A percentile compares a stretch with the other conserved stretches of the same genome.
Evolutionary conservation across 2,797 vertebrate species (phyloP).

Genomic region (Lacerta viridis): DNA sequence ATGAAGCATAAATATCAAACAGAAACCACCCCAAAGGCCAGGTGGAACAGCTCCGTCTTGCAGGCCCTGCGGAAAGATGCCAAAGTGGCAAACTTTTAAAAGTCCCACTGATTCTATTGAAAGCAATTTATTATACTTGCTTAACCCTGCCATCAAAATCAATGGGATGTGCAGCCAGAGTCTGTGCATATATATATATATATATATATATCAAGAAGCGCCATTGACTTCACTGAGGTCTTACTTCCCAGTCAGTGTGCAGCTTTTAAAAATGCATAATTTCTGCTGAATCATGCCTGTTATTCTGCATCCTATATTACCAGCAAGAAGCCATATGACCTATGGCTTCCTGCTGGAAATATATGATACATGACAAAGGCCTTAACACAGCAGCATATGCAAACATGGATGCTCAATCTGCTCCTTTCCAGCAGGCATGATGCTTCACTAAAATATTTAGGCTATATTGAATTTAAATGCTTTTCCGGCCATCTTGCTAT

Average conservation of each 20-base stretch:
- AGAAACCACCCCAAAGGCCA: too few relatives aligned
- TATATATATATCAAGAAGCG: background rate
- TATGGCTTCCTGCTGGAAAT: slow-evolving; percentile 2
- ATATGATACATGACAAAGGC: background rate
- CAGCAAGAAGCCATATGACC: background rate
- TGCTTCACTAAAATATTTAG: slow-evolving; percentile 51
- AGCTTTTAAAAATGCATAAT: background rate
- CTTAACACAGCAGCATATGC: slow-evolving; percentile 13
- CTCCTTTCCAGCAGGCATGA: slow-evolving; percentile 37
- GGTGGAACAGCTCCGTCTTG: too few relatives aligned
- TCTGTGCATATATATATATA: background rate
- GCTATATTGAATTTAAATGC: slow-evolving; percentile 40
- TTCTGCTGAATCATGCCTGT: background rate
- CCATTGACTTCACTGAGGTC: background rate
- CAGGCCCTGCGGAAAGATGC: too few relatives aligned
- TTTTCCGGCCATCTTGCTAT: slow-evolving; percentile 33
- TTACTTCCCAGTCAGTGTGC: background rate
- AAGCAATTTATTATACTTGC: background rate
- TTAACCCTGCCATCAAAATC: background rate
- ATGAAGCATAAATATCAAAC: too few relatives aligned
- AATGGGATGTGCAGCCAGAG: background rate
- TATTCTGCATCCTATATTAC: background rate
- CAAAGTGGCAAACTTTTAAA: background rate
- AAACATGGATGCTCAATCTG: background rate
- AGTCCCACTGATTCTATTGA: background rate